A percentile compares a stretch with the other conserved stretches of the same genome.
These are phyloP conservation scores for Corythornis cristatus DNA, from an alignment of 2,113 vertebrate species.

Conservation along the genomic window DNA sequence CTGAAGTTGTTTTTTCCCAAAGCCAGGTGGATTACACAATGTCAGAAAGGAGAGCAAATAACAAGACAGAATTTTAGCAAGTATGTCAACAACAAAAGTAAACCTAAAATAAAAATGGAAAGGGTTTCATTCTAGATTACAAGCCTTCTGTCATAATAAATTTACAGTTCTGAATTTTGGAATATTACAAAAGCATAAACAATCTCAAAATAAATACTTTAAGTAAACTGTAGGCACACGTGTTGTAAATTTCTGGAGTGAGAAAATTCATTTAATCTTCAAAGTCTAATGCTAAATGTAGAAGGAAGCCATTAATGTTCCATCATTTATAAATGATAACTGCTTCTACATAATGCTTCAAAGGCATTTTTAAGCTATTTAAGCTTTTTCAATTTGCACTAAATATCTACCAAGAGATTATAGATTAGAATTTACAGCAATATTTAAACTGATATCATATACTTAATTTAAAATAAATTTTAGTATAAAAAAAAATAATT, in stretches of 20 bases:
- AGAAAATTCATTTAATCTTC: conserved; percentile 48
- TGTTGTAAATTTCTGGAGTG: conserved; percentile 37
- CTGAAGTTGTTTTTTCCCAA: conserved; percentile 1
- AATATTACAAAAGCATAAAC: conserved; percentile 33
- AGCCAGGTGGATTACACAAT: not conserved
- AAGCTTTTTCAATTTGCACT: conserved; percentile 76
- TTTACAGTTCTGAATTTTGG: conserved; percentile 47
- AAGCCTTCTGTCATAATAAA: conserved; percentile 22
- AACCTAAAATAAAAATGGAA: conserved; percentile 3
- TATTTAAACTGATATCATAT: conserved; percentile 70
- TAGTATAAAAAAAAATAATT: conserved; percentile 41
- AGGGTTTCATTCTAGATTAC: not conserved
- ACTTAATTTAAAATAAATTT: conserved; percentile 75
- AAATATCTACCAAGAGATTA: conserved; percentile 74
- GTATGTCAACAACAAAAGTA: conserved; percentile 8
- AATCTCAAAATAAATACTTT: conserved; percentile 53
- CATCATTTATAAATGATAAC: conserved; percentile 74
- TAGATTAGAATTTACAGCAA: conserved; percentile 72
- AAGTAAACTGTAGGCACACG: not conserved
- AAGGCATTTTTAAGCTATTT: conserved; percentile 79
- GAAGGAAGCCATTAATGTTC: conserved; percentile 71
- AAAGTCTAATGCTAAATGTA: conserved; percentile 67
- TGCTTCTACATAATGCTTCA: conserved; percentile 73
- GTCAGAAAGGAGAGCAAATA: conserved; percentile 5
- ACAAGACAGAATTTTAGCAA: conserved; percentile 17